A percentile compares a stretch with the other conserved stretches of the same genome.
Conservation (phyloP, 2,113 vertebrate genomes). For the Cynocephalus volans region DNA sequence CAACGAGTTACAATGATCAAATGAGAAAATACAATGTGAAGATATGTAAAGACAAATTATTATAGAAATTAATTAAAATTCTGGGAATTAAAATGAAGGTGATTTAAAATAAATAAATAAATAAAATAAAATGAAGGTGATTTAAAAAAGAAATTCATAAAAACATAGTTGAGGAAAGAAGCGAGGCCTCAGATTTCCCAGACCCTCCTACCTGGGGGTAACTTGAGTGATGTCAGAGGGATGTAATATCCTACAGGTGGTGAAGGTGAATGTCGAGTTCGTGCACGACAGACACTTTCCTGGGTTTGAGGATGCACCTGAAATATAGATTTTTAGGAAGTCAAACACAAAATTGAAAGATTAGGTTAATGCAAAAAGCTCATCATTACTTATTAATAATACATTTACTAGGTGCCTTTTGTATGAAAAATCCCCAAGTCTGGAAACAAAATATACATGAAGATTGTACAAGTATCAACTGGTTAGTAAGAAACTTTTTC, state of each 20-base stretch:
- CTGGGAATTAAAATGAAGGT: slow-evolving; percentile 38
- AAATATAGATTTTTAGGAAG: slow-evolving; percentile 76
- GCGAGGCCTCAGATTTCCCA: not conserved
- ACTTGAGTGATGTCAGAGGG: slow-evolving; percentile 97
- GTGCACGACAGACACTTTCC: slow-evolving; percentile 97
- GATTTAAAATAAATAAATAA: not conserved
- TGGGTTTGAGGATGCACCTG: slow-evolving; percentile 93
- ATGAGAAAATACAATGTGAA: slow-evolving; percentile 31
- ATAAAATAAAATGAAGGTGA: slow-evolving; percentile 18
- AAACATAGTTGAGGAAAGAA: slow-evolving; percentile 3
- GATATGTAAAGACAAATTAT: slow-evolving; percentile 55
- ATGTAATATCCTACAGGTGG: slow-evolving; percentile 97
- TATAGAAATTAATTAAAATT: slow-evolving; percentile 52
- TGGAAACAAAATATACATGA: slow-evolving; percentile 51
- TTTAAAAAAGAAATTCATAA: not conserved
- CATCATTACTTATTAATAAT: slow-evolving; percentile 48
- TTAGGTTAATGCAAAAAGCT: slow-evolving; percentile 59
- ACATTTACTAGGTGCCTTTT: slow-evolving; percentile 12
- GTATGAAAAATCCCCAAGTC: slow-evolving; percentile 44
- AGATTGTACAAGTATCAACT: not conserved
- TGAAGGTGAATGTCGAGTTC: slow-evolving; percentile 98
- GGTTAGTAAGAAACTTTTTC: not conserved
- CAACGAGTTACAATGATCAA: slow-evolving; percentile 38
- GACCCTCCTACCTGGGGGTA: slow-evolving; percentile 93
- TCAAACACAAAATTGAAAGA: slow-evolving; percentile 74